Evolutionary conservation across 2,888 invertebrate genomes (phyloP).

Genomic region (Amblyjoppa proteus): DNA sequence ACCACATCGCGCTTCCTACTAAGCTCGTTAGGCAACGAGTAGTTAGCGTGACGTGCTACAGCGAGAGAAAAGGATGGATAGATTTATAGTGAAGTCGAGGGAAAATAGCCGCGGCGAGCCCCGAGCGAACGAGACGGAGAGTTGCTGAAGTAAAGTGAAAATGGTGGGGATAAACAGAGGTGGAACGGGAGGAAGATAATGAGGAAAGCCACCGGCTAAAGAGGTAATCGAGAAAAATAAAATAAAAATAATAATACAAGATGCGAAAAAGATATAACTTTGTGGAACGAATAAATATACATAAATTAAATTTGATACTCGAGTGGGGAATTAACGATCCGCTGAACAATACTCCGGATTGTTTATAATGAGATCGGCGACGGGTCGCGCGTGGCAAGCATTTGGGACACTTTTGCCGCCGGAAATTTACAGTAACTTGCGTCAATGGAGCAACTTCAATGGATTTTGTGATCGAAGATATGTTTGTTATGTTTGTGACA

Average conservation of each 20-base stretch:
- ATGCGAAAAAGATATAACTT: constrained; percentile 1
- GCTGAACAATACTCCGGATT: neutral
- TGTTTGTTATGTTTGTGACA: neutral
- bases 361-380: neutral
- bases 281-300: constrained; percentile 14
- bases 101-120: constrained; percentile 30
- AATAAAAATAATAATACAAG: constrained; percentile 26
- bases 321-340: neutral
- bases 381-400: too few relatives aligned
- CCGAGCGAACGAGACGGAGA: constrained; percentile 1
- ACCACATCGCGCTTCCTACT: constrained; percentile 52
- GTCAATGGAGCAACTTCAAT: neutral
- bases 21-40: constrained; percentile 78
- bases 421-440: too few relatives aligned
- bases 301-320: constrained; percentile 10
- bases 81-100: constrained; percentile 23
- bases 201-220: constrained; percentile 19
- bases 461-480: neutral
- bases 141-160: constrained; percentile 9
- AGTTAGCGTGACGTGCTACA: constrained; percentile 63
- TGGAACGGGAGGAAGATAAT: constrained; percentile 38
- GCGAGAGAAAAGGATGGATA: constrained; percentile 57
- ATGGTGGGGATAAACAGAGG: neutral
- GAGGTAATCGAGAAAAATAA: constrained; percentile 25
- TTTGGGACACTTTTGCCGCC: too few relatives aligned